Percentiles rank a stretch among this genome's conserved stretches.
Evolutionary conservation across 2,797 vertebrate genomes (phyloP).

Genomic region (Acanthiza pusilla): DNA sequence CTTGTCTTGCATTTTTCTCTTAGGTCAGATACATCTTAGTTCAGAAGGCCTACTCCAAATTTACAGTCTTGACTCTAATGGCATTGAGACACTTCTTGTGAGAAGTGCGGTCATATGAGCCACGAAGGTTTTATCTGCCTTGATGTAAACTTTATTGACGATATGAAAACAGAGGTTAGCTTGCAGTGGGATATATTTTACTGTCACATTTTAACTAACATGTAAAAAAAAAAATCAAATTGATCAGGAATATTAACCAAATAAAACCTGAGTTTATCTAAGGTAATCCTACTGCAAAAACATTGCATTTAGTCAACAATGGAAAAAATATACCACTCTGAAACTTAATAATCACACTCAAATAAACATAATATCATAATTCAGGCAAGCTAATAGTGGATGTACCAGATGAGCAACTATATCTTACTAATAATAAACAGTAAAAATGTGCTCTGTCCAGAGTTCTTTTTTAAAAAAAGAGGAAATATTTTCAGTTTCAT

Average conservation of each 20-base stretch:
- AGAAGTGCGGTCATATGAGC: background rate
- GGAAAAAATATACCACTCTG: background rate
- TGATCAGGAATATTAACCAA: background rate
- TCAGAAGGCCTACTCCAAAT: background rate
- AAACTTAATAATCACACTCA: background rate
- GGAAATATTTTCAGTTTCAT: slow-evolving; percentile 60
- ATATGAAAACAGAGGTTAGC: background rate
- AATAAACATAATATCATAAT: slow-evolving; percentile 31
- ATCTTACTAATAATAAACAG: background rate
- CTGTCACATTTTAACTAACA: background rate
- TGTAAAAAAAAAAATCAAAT: background rate
- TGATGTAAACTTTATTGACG: background rate
- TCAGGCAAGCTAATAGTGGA: background rate
- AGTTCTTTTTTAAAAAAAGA: slow-evolving; percentile 12
- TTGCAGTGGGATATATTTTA: background rate
- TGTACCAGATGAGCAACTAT: background rate
- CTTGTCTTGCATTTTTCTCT: background rate
- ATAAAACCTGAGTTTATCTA: background rate
- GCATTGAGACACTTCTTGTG: background rate
- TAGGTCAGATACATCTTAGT: background rate
- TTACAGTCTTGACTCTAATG: background rate
- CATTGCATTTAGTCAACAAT: background rate
- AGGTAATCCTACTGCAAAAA: background rate
- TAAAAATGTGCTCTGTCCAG: background rate
- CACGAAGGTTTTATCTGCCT: background rate